Evolutionary conservation across 2,113 vertebrate genomes (phyloP).

Genomic region (Thalassoma bifasciatum): DNA sequence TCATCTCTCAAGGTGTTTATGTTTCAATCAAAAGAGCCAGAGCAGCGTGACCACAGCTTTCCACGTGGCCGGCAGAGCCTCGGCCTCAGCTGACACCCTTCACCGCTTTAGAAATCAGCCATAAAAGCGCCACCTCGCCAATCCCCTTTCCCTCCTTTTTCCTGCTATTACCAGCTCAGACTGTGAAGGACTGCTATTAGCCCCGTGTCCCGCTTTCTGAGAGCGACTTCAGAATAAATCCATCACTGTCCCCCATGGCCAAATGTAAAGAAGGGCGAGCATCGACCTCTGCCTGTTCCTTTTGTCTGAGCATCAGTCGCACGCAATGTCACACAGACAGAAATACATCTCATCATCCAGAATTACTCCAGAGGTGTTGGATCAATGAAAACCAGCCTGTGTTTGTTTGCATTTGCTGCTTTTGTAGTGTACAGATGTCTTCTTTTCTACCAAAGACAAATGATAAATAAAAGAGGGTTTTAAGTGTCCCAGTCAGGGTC

Average conservation of each 20-base stretch:
- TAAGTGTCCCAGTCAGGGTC: not conserved
- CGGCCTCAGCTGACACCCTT: constrained; percentile 28
- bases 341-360: not conserved
- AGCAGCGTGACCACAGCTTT: constrained; percentile 72
- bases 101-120: constrained; percentile 55
- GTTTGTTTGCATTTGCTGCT: not conserved
- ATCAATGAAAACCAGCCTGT: not conserved
- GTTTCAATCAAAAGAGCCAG: constrained; percentile 81
- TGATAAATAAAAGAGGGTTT: not conserved
- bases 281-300: constrained; percentile 30
- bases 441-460: not conserved
- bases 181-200: constrained; percentile 22
- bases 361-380: not conserved
- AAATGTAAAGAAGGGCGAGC: constrained; percentile 16
- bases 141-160: not conserved
- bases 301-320: constrained; percentile 23
- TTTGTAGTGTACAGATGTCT: not conserved
- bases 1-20: constrained; percentile 78
- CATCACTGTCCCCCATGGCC: constrained; percentile 35
- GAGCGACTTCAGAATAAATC: constrained; percentile 53
- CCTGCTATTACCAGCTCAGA: constrained; percentile 10
- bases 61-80: constrained; percentile 60
- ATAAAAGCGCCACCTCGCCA: constrained; percentile 29
- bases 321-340: constrained; percentile 12
- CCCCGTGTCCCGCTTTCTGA: constrained; percentile 28